Base-by-base conservation (phyloP, 2,888 invertebrate genomes). In the Sialis lutaria region DNA sequence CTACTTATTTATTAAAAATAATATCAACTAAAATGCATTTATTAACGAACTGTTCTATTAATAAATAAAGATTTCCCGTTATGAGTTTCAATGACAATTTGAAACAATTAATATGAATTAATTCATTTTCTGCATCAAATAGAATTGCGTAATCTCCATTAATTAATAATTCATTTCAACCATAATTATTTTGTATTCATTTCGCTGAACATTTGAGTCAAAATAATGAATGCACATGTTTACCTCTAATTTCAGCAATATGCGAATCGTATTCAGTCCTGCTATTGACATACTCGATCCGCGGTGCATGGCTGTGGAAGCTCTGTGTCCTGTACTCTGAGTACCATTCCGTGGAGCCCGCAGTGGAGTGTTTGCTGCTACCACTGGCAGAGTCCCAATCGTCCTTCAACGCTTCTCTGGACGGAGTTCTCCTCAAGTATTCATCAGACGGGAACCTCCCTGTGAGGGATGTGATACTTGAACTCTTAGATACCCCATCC, bases 231-330 rank as follows among this genome's bases (percentile, higher is more conserved):
- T 13, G 13, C n/a, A 50, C 47, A 42, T 55, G 37, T 62, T 70
- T 76, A 88, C 88, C 86, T 85, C 82, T 77, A 61, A 85, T 85
- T 67, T 82, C 78, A 56, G 79, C 82, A 62, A 89, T 89, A 67
- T 88, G 88, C 48, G 82, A 79, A 66, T 89, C 89, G 67, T 83
- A 88, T 65, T 87, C 84, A 58, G 82, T 82, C 62, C 80, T 81
- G 67, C 82, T 85, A 61, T 85, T 74, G 53, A 79, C 72, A 58
- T 75, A 82, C 55, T 83, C 82, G 68, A 79, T 75, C 60, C 76
- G 76, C 42, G 77, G 73, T 52, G 77, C 77, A 48, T 73, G 69
- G 60, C 70, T 72, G 55, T 81, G 81, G 60, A 85, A 71, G 57
- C 70, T 72, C 55, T 69, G 70, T 54, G 64, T 68, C 50, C 67